A percentile compares a stretch with the other conserved stretches of the same genome.
phyloP scores from a whole-genome alignment of 2,113 vertebrate genomes.

The Tenebrosternarchus preto region DNA sequence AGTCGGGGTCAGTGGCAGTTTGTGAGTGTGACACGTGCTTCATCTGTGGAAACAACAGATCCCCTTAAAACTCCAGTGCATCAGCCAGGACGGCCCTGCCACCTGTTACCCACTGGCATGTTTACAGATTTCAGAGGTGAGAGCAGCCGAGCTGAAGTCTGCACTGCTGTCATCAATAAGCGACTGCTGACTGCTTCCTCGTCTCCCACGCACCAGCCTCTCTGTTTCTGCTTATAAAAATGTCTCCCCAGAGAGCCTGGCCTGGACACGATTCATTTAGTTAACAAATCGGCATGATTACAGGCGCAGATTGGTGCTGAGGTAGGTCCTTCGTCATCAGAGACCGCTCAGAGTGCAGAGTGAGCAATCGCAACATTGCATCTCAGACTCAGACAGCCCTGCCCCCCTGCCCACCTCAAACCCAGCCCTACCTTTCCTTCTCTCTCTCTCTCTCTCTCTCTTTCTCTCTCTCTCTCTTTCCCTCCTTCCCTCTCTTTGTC shows the following conservation, averaged over 20 bases:
- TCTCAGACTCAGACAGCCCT: conserved; percentile 26
- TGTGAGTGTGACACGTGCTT: background rate
- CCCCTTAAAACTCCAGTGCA: conserved; percentile 3
- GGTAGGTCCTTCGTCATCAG: conserved; percentile 53
- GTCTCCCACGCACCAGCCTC: conserved; percentile 40
- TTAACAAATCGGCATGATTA: conserved; percentile 58
- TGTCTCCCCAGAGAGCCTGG: conserved; percentile 47
- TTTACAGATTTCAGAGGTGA: conserved; percentile 44
- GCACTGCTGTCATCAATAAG: conserved; percentile 44
- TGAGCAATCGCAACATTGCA: conserved; percentile 44
- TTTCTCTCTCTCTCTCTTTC: background rate
- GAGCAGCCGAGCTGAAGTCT: conserved; percentile 33
- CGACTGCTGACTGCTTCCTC: conserved; percentile 40
- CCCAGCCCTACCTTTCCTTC: background rate
- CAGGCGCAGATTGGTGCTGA: conserved; percentile 53
- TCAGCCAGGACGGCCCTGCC: conserved; percentile 7
- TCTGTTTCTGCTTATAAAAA: conserved; percentile 50
- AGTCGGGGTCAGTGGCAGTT: background rate
- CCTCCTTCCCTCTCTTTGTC: too few relatives aligned
- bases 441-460: background rate
- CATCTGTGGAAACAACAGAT: background rate
- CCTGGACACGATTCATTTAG: conserved; percentile 56
- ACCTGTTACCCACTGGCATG: conserved; percentile 42
- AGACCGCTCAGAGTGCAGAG: conserved; percentile 49
- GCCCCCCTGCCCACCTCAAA: background rate